A percentile compares a stretch with the other conserved stretches of the same genome.
Evolutionary conservation across 2,797 vertebrate genomes (phyloP).

Genomic region (Gobionotothen gibberifrons): DNA sequence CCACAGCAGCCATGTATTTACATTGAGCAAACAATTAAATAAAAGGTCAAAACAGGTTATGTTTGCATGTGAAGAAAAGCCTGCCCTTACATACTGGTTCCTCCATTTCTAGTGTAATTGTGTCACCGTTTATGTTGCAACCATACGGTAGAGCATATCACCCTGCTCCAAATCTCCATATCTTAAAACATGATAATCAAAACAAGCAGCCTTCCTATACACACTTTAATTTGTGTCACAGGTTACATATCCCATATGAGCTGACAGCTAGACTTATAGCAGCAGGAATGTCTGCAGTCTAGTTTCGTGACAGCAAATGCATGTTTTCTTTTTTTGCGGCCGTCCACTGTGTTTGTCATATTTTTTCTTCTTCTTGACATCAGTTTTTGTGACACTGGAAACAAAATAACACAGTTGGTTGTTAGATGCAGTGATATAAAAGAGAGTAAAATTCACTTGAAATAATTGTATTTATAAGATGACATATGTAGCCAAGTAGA

Average conservation of each 20-base stretch:
- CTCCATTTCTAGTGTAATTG: not conserved
- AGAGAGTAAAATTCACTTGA: not conserved
- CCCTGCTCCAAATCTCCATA: not conserved
- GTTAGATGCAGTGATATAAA: not conserved
- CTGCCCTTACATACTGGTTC: not conserved
- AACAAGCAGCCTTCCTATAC: not conserved
- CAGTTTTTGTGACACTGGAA: not conserved
- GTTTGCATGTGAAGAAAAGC: too few species aligned
- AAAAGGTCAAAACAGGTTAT: not conserved
- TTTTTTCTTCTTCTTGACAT: not conserved
- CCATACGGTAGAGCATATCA: not conserved
- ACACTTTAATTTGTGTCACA: slow-evolving; percentile 5
- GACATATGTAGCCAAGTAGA: not conserved
- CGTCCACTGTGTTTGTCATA: not conserved
- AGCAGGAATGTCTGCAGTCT: not conserved
- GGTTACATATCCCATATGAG: not conserved
- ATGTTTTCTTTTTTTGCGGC: not conserved
- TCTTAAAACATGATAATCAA: slow-evolving; percentile 6
- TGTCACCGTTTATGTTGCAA: not conserved
- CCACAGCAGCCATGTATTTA: not conserved
- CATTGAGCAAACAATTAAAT: slow-evolving; percentile 3
- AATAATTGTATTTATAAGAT: not conserved
- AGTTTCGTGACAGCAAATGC: not conserved
- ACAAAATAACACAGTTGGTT: not conserved
- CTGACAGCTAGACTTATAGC: not conserved